Base-by-base conservation (phyloP, 2,797 vertebrate genomes). In the Margarornis squamiger region DNA sequence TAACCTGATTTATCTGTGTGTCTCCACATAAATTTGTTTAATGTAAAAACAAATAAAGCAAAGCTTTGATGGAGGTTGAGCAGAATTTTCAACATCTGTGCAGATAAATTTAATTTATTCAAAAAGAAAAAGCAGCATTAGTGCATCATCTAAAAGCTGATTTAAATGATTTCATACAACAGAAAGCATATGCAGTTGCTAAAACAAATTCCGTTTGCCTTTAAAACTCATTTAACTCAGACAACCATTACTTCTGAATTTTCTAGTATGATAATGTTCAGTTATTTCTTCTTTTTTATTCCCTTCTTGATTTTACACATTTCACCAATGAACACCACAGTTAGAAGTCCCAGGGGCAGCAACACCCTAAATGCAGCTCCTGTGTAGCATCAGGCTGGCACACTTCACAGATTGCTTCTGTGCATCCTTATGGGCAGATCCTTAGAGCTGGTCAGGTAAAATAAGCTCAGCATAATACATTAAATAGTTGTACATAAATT, bases 41-140 rank as follows among this genome's bases (percentile, higher is more conserved):
- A 97, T 88, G 87, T 92, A 95, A 97, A 91, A 97, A 96, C 88
- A 97, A 97, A 97, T 82, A 97, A 91, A 97, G 66, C 74, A 91
- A 93, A 94, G 88, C 89, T 96, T 96, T 95, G 88, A 96, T 90
- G 93, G 95, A 95, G 54, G 57, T 81, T 96, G 92, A 95, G 80
- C 52, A 96, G 92, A 90, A 93, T 95, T 98, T 97, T 96, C 97
- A 97, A 88, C 96, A 97, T 97, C 96, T 97, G 93, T 92, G 95
- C 62, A 95, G 95, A 96, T 97, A 97, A 92, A 97, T 96, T 94
- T 96, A 96, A 98, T 97, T 97, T 97, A 97, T 96, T 97, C 77
- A 89, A 87, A 90, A 91, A 75, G 58, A 93, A 95, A 93, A 94
- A 84, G 41, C 67, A 90, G 66, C 82, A 88, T 88, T 82, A 90